phyloP scores from a whole-genome alignment of 2,113 vertebrate genomes.

The Pogona vitticeps region DNA sequence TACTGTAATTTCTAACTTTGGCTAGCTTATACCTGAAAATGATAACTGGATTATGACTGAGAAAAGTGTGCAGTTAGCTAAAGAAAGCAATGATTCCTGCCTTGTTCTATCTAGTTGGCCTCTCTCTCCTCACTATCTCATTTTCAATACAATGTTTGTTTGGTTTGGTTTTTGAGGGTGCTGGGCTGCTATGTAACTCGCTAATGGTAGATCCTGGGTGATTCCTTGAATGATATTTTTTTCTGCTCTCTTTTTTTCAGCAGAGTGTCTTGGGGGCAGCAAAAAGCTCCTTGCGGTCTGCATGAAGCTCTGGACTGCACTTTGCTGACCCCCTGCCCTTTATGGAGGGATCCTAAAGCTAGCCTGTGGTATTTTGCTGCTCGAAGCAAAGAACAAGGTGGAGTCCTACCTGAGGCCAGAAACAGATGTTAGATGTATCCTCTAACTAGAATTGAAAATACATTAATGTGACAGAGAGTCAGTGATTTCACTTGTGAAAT shows the following conservation, averaged over 20 bases:
- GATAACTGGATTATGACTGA: not conserved
- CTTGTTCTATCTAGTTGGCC: not conserved
- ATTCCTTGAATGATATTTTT: no score
- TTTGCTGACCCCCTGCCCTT: not conserved
- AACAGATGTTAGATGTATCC: no score
- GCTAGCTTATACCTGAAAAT: no score
- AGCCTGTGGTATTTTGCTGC: not conserved
- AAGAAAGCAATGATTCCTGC: not conserved
- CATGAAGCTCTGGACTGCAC: no score
- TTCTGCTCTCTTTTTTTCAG: no score
- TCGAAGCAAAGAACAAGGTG: not conserved
- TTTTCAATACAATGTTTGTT: not conserved
- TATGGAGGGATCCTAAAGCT: not conserved
- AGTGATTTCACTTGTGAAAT: no score
- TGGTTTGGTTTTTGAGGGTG: not conserved
- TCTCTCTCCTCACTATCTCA: not conserved
- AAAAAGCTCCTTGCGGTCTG: no score
- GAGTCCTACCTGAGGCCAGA: not conserved
- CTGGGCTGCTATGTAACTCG: not conserved
- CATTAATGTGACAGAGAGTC: no score
- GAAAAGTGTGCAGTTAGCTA: not conserved
- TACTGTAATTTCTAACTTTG: no score
- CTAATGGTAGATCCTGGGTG: not conserved
- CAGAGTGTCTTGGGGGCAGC: no score
- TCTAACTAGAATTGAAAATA: no score